Evolutionary conservation across 2,113 vertebrate genomes (phyloP).

Genomic region (Hemibagrus wyckioides): DNA sequence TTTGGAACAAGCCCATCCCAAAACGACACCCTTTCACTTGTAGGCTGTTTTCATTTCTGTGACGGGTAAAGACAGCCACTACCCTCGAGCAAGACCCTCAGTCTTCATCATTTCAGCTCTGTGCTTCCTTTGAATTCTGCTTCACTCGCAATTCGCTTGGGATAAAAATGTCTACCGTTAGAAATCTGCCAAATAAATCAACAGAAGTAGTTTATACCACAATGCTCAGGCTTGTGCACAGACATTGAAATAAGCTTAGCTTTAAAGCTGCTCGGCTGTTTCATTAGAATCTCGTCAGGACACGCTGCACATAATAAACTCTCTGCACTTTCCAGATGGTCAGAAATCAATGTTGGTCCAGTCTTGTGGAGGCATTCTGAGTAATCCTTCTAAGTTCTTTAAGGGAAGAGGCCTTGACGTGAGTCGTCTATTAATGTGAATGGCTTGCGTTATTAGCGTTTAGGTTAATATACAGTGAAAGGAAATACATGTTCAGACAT

Average conservation of each 20-base stretch:
- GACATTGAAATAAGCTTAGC: conserved; percentile 67
- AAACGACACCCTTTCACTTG: not conserved
- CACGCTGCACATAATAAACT: conserved; percentile 63
- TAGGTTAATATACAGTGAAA: not conserved
- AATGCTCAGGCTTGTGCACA: conserved; percentile 46
- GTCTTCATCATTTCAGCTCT: not conserved
- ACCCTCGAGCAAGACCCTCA: not conserved
- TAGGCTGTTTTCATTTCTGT: not conserved
- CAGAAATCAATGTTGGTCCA: conserved; percentile 54
- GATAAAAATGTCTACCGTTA: not conserved
- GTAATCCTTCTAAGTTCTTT: conserved; percentile 57
- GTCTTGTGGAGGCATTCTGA: conserved; percentile 26
- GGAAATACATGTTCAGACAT: not conserved
- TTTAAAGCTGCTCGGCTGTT: conserved; percentile 64
- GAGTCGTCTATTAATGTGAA: not conserved
- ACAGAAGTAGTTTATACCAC: not conserved
- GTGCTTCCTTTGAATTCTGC: not conserved
- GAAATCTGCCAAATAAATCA: not conserved
- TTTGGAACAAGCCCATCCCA: not conserved
- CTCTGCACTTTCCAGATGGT: conserved; percentile 69
- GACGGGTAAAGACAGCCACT: not conserved
- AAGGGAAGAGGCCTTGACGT: conserved; percentile 36
- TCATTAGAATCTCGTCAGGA: conserved; percentile 68
- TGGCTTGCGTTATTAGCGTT: not conserved
- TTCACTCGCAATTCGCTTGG: not conserved